Base-by-base conservation (phyloP, 2,797 vertebrate genomes). In the Chlorospingus semifuscus region DNA sequence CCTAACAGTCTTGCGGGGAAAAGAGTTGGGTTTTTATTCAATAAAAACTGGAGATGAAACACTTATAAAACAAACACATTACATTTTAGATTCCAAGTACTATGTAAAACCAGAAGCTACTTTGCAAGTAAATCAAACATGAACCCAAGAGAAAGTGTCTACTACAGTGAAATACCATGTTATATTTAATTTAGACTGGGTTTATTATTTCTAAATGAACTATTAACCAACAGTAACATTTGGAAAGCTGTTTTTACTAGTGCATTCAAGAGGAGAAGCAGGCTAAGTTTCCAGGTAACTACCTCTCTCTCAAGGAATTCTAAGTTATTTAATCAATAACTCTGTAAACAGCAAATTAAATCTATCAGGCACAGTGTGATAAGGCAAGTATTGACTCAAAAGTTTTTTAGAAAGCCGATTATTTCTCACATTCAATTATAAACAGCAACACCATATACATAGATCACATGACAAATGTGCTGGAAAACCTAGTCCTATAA, bases 281-380 rank as follows among this genome's bases (percentile, higher is more conserved):
- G 21, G 5, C 2, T 23, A 72, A 65, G 57, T 26, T 89, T 83
- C 82, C 57, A 69, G 39, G 72, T 92, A 92, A 81, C 65, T 72
- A 56, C 44, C 15, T 42, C 46, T 60, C 78, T 90, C 61, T 83
- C 77, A 72, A 76, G 36, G 39, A 90, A 70, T 83, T 74, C 42
- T 93, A 64, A 85, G 83, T 86, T 89, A 70, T 72, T 93, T 71
- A 96, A 97, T 97, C 94, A 95, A 90, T 96, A 96, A 52, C 39
- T 75, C 70, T 34, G 18, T 91, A 96, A 95, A 87, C 1, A 91
- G 52, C 52, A 94, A 97, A 95, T 94, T 94, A 95, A 97, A 95
- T 90, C 74, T 30, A 86, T 94, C 90, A 79, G 34, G 59, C 66
- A 46, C n/a, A 69, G 44, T 82, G 94, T 71, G 91, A 87, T 72